phyloP scores from a whole-genome alignment of 2,888 invertebrate species.

The Hyposoter didymator region DNA sequence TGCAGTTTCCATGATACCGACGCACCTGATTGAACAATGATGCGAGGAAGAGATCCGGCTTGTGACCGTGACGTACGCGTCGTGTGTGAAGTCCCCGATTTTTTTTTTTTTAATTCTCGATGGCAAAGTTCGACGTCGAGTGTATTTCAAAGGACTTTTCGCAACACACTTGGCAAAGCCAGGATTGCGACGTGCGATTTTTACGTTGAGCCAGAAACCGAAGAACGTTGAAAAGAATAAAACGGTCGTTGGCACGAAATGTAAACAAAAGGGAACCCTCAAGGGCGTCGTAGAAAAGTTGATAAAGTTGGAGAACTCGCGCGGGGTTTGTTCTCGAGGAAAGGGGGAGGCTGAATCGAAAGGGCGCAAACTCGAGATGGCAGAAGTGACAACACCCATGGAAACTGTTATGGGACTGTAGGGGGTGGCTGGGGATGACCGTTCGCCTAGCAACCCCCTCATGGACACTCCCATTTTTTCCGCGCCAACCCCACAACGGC shows the following conservation, averaged over 20 bases:
- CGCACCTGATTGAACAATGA: too few species aligned
- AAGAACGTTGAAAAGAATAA: neutral
- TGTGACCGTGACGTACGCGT: too few species aligned
- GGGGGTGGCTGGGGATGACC: conserved; percentile 62
- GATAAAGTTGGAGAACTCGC: neutral
- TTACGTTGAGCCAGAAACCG: neutral
- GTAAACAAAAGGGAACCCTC: neutral
- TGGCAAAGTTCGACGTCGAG: conserved; percentile 56
- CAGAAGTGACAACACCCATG: conserved; percentile 29
- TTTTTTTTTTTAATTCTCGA: conserved; percentile 29
- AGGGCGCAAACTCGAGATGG: conserved; percentile 50
- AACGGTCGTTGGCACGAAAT: neutral
- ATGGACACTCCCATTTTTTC: conserved; percentile 74
- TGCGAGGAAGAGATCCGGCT: too few species aligned
- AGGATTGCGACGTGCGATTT: conserved; percentile 11
- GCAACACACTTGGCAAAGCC: conserved; percentile 37
- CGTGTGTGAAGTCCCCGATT: neutral
- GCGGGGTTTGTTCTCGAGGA: neutral
- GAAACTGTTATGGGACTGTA: neutral
- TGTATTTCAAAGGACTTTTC: conserved; percentile 55
- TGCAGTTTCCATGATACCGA: too few species aligned
- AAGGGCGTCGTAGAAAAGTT: neutral
- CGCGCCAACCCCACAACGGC: conserved; percentile 2
- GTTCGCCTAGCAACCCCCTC: conserved; percentile 68
- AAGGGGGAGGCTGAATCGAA: neutral